Percentiles rank a stretch among this genome's conserved stretches.
phyloP scores from a whole-genome alignment of 2,888 invertebrate species.

The Dermolepida albohirtum region DNA sequence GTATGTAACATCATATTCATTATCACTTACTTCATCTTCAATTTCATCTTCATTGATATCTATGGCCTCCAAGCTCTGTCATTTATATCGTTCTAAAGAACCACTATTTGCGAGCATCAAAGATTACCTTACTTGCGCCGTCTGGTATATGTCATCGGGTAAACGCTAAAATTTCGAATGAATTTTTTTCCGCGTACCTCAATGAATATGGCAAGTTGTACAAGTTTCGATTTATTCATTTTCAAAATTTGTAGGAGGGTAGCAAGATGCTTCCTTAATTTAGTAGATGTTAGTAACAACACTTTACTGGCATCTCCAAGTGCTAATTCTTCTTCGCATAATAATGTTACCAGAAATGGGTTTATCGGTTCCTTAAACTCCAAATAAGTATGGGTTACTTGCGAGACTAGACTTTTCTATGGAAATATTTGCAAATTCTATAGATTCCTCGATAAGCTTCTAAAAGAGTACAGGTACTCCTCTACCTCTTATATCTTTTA shows the following conservation, averaged over 20 bases:
- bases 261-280: constrained; percentile 36
- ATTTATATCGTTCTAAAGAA: constrained; percentile 34
- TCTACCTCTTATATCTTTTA: constrained; percentile 50
- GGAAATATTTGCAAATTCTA: constrained; percentile 16
- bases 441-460: constrained; percentile 11
- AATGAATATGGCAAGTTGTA: constrained; percentile 36
- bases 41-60: too few species aligned
- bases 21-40: too few species aligned
- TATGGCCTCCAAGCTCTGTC: too few species aligned
- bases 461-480: constrained; percentile 52
- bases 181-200: constrained; percentile 36
- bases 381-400: constrained; percentile 31
- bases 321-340: constrained; percentile 30
- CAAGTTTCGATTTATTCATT: constrained; percentile 34
- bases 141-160: constrained; percentile 32
- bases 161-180: constrained; percentile 35
- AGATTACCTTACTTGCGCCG: constrained; percentile 24
- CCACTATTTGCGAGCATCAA: constrained; percentile 17
- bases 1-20: too few species aligned
- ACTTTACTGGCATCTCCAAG: constrained; percentile 28
- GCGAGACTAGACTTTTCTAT: constrained; percentile 16
- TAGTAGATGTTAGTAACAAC: constrained; percentile 37
- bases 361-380: constrained; percentile 26
- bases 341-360: constrained; percentile 25
- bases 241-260: constrained; percentile 36